Percentiles rank a stretch among this genome's conserved stretches.
phyloP scores from a whole-genome alignment of 2,113 vertebrate genomes.

The Chionis minor region DNA sequence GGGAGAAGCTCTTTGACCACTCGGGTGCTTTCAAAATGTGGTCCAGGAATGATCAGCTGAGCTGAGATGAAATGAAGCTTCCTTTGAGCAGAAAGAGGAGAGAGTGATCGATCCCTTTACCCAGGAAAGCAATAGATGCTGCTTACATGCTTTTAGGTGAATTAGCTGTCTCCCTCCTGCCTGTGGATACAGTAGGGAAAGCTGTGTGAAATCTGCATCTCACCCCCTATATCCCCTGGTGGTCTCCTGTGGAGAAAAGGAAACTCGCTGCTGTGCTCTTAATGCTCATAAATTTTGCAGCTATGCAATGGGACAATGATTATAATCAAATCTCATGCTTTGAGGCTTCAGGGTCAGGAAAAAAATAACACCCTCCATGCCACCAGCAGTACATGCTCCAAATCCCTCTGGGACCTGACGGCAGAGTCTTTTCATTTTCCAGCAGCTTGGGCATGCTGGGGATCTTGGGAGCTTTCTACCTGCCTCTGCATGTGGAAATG shows the following conservation, averaged over 20 bases:
- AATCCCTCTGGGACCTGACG: neutral
- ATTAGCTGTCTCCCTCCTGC: neutral
- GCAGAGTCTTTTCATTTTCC: neutral
- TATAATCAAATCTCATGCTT: conserved; percentile 39
- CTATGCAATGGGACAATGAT: neutral
- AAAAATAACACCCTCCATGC: neutral
- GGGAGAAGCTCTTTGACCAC: neutral
- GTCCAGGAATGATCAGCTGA: neutral
- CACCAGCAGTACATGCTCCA: neutral
- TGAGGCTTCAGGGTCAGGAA: conserved; percentile 5
- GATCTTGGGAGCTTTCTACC: neutral
- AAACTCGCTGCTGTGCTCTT: neutral
- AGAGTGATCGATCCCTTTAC: neutral
- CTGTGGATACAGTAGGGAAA: neutral
- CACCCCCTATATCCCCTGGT: neutral
- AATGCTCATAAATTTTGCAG: neutral
- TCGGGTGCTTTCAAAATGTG: neutral
- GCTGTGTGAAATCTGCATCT: neutral
- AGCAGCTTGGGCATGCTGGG: neutral
- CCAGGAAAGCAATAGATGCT: neutral
- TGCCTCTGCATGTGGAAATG: neutral
- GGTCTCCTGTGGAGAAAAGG: neutral
- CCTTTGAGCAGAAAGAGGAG: neutral
- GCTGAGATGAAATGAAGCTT: neutral
- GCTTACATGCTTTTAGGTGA: neutral